Percentiles rank a stretch among this genome's conserved stretches.
These are phyloP conservation scores for Malurus leucopterus DNA, from an alignment of 2,797 vertebrate species.

Conservation along the genomic window DNA sequence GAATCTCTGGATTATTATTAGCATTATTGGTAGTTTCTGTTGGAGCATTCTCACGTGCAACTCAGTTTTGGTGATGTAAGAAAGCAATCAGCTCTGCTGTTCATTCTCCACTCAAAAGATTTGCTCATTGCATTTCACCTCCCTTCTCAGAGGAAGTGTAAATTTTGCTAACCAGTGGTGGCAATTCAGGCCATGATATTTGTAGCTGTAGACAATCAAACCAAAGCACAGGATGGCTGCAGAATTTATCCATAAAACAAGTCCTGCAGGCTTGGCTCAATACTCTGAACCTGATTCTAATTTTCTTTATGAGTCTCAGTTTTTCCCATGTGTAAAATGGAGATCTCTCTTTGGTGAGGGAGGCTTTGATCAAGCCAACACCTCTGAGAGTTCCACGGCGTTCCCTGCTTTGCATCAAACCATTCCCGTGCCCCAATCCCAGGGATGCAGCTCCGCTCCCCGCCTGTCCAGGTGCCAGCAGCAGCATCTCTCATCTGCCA, in stretches of 20 bases:
- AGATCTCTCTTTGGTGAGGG: background rate
- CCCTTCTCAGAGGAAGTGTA: background rate
- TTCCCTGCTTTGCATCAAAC: background rate
- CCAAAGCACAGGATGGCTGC: background rate
- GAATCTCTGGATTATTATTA: background rate
- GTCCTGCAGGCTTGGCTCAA: background rate
- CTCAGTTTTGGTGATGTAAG: background rate
- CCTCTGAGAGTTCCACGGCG: background rate
- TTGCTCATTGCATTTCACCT: background rate
- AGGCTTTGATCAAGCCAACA: slow-evolving; percentile 25
- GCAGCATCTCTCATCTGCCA: slow-evolving; percentile 32
- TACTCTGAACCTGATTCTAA: slow-evolving; percentile 21
- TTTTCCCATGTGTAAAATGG: background rate
- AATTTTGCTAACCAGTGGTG: background rate
- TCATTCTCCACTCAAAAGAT: background rate
- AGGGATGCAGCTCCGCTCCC: background rate
- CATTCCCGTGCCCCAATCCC: background rate
- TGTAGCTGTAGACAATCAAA: background rate
- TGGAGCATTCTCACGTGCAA: background rate
- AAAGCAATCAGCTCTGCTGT: background rate
- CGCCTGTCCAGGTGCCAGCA: background rate
- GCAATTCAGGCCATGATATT: background rate
- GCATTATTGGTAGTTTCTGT: background rate
- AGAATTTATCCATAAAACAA: background rate
- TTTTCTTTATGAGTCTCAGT: background rate